A percentile compares a stretch with the other conserved stretches of the same genome.
These are phyloP conservation scores for Stenurella melanura DNA, from an alignment of 2,888 invertebrate genomes.

Conservation along the genomic window DNA sequence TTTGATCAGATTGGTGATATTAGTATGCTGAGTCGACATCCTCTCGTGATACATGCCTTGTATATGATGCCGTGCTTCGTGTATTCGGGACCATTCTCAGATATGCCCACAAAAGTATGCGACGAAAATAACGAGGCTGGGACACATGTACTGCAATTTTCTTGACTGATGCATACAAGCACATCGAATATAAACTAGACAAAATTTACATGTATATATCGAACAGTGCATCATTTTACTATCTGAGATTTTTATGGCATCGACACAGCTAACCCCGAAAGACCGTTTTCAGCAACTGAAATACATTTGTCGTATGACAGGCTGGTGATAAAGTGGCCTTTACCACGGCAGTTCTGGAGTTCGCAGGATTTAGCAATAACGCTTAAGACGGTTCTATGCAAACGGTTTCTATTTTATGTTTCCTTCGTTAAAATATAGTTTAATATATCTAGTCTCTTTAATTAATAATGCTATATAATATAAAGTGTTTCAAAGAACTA, in stretches of 20 bases:
- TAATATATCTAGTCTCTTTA: too few relatives aligned
- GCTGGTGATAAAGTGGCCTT: constrained; percentile 12
- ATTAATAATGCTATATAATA: too few relatives aligned
- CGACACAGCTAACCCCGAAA: constrained; percentile 33
- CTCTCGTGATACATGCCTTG: constrained; percentile 54
- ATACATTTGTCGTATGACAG: constrained; percentile 23
- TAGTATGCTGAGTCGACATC: constrained; percentile 59
- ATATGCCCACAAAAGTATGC: constrained; percentile 57
- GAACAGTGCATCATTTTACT: constrained; percentile 37
- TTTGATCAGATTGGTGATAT: constrained; percentile 60
- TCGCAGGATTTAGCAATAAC: background rate
- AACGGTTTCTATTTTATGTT: too few relatives aligned
- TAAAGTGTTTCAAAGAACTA: too few relatives aligned
- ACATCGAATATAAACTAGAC: constrained; percentile 59
- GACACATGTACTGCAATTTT: constrained; percentile 53
- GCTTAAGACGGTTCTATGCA: background rate
- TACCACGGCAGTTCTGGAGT: background rate
- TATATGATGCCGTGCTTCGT: constrained; percentile 35
- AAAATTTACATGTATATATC: constrained; percentile 56
- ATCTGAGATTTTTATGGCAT: constrained; percentile 32
- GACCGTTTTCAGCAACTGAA: constrained; percentile 26
- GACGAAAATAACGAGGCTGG: constrained; percentile 61
- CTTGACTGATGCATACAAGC: constrained; percentile 59
- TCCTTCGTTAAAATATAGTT: too few relatives aligned
- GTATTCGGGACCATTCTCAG: constrained; percentile 40